Evolutionary conservation across 1,140 invertebrate genomes (phyloP).

Genomic region (Periplaneta americana): DNA sequence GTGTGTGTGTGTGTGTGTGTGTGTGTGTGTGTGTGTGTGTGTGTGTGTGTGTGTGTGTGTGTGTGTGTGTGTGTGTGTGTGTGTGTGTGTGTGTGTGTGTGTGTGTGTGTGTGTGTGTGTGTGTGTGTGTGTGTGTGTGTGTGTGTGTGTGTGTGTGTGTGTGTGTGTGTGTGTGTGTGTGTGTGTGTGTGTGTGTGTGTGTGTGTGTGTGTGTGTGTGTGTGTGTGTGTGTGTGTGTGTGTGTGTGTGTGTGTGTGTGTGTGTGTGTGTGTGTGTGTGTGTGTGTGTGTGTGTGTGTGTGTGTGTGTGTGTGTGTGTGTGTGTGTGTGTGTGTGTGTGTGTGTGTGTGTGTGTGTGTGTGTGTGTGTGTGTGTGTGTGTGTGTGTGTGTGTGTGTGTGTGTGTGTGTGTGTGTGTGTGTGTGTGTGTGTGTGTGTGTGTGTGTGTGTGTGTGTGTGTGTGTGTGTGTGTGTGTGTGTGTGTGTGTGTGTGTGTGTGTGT

Average conservation of each 20-base stretch:
- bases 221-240: constrained; percentile 6
- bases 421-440: not conserved
- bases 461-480: not conserved
- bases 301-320: not conserved
- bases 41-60: constrained; percentile 26
- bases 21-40: constrained; percentile 22
- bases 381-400: not conserved
- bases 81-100: constrained; percentile 31
- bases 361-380: no score
- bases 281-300: constrained; percentile 8
- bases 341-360: not conserved
- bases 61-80: constrained; percentile 29
- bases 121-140: constrained; percentile 6
- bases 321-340: not conserved
- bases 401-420: not conserved
- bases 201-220: constrained; percentile 8
- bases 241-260: constrained; percentile 8
- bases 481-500: not conserved
- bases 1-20: constrained; percentile 23
- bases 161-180: constrained; percentile 8
- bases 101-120: constrained; percentile 8
- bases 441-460: not conserved
- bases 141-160: constrained; percentile 8
- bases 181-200: constrained; percentile 6
- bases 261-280: constrained; percentile 6